A percentile compares a stretch with the other conserved stretches of the same genome.
Conservation (phyloP, 2,888 invertebrate genomes). For the Bimastos eiseni region DNA sequence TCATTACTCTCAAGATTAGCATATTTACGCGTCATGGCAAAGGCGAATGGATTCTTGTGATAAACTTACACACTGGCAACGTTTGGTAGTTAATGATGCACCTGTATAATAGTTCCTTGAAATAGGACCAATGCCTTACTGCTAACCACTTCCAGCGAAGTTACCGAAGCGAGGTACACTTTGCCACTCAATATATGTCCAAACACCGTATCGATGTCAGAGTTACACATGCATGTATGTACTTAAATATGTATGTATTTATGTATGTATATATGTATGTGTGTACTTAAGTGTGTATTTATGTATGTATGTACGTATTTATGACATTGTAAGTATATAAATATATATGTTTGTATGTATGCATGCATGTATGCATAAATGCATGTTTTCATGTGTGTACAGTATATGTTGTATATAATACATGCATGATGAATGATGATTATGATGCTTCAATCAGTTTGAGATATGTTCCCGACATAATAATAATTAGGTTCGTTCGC, state of each 20-base stretch:
- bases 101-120: neutral
- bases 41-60: neutral
- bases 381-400: neutral
- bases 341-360: slow-evolving; percentile 23
- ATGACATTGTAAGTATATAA: slow-evolving; percentile 13
- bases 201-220: neutral
- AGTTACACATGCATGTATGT: neutral
- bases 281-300: neutral
- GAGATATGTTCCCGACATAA: too few relatives aligned
- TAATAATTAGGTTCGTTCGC: too few relatives aligned
- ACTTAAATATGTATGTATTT: neutral
- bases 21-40: neutral
- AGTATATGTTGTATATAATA: too few relatives aligned
- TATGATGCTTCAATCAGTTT: too few relatives aligned
- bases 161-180: neutral
- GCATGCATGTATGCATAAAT: neutral
- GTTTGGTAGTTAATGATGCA: neutral
- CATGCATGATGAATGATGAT: too few relatives aligned
- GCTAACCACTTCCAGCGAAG: neutral
- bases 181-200: neutral
- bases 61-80: neutral
- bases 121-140: neutral
- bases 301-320: neutral
- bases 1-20: neutral
- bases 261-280: neutral